phyloP scores from a whole-genome alignment of 2,797 vertebrate species.

The Sarcophilus harrisii region DNA sequence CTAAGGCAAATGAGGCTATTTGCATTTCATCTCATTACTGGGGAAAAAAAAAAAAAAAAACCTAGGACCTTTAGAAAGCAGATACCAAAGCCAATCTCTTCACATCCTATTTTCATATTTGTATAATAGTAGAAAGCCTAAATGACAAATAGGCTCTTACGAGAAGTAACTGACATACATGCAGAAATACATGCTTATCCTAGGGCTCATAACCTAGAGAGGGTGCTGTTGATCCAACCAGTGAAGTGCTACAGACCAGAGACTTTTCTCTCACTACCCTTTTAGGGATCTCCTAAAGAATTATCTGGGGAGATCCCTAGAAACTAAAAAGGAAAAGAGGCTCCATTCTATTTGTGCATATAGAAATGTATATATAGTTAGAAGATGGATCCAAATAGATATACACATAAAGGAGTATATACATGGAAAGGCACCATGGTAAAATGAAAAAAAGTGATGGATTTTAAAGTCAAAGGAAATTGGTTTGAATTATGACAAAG shows the following conservation, averaged over 20 bases:
- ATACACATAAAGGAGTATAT: neutral
- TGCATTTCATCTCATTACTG: constrained; percentile 69
- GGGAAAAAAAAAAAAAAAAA: constrained; percentile 55
- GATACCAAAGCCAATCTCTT: constrained; percentile 62
- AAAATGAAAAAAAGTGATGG: neutral
- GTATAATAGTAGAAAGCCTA: constrained; percentile 63
- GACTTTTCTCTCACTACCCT: neutral
- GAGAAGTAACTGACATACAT: constrained; percentile 6
- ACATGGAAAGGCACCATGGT: neutral
- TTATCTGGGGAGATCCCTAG: neutral
- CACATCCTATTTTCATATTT: constrained; percentile 51
- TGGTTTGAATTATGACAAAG: neutral
- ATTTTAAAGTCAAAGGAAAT: neutral
- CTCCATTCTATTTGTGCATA: too few species aligned
- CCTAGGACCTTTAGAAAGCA: constrained; percentile 70
- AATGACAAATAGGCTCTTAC: constrained; percentile 67
- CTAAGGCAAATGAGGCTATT: constrained; percentile 74
- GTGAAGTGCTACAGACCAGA: neutral
- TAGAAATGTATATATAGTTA: neutral
- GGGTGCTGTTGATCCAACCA: neutral
- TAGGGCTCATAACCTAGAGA: neutral
- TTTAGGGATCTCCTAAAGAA: neutral
- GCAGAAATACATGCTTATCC: neutral
- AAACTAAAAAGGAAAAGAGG: too few species aligned
- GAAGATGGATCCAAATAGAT: neutral